These are phyloP conservation scores for Limnothrissa miodon DNA, from an alignment of 2,113 vertebrate species.

Conservation along the genomic window DNA sequence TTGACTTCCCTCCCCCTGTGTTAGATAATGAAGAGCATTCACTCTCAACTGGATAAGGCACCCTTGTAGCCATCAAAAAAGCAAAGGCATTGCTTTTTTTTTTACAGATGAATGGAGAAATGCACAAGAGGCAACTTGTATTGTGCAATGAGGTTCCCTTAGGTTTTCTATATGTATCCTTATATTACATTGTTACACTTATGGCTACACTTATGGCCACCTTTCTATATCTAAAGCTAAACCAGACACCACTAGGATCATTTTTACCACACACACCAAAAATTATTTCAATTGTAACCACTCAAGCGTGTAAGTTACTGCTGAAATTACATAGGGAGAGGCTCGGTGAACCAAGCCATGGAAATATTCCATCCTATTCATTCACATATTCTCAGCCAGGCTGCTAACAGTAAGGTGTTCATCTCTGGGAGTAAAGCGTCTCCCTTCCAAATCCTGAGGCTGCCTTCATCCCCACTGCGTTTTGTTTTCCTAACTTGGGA, in stretches of 20 bases:
- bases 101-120: conserved; percentile 4
- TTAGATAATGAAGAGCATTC: neutral
- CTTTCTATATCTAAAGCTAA: neutral
- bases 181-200: neutral
- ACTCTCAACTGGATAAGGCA: neutral
- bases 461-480: neutral
- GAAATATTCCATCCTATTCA: neutral
- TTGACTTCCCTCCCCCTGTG: conserved; percentile 14
- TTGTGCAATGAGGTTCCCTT: neutral
- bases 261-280: neutral
- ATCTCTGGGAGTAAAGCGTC: neutral
- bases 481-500: neutral
- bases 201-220: too few species aligned
- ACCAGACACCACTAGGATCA: neutral
- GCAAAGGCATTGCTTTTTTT: neutral
- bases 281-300: neutral
- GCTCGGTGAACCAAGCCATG: neutral
- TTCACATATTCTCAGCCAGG: neutral
- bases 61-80: neutral
- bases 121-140: neutral
- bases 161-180: neutral
- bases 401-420: neutral
- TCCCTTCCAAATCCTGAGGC: neutral
- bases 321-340: neutral
- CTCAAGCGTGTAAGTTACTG: neutral